Evolutionary conservation across 1,140 invertebrate species (phyloP).

Genomic region (Cotesia typhae): DNA sequence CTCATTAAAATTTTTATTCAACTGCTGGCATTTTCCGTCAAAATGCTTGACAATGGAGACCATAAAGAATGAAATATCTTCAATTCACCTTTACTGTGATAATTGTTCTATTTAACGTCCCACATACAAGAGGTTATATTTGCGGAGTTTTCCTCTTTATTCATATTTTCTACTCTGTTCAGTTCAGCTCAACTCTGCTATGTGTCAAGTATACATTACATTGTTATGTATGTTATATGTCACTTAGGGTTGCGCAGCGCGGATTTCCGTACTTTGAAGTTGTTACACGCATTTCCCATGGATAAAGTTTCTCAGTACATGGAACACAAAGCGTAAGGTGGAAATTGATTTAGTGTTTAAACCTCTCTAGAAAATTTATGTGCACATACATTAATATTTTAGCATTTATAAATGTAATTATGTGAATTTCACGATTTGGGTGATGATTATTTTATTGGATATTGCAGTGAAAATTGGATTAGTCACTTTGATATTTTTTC

Average conservation of each 20-base stretch:
- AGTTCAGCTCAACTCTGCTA: too few species aligned
- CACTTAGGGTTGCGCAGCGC: not conserved
- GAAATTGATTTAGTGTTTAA: conserved; percentile 23
- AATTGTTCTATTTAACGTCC: too few species aligned
- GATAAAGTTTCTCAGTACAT: conserved; percentile 19
- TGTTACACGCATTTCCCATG: conserved; percentile 8
- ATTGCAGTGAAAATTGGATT: not conserved
- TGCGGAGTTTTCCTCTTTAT: not conserved
- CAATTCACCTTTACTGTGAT: too few species aligned
- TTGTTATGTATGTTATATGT: not conserved
- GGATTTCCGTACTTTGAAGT: conserved; percentile 27
- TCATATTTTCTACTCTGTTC: not conserved
- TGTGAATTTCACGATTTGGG: not conserved
- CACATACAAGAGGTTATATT: too few species aligned
- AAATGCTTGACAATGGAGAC: too few species aligned
- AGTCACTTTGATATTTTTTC: too few species aligned
- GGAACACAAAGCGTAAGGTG: not conserved
- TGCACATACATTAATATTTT: not conserved
- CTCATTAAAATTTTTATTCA: too few species aligned
- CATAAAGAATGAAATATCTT: too few species aligned
- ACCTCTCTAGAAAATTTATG: not conserved
- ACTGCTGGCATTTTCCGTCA: too few species aligned
- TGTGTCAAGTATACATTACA: not conserved
- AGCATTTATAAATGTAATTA: not conserved
- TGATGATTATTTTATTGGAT: not conserved